Base-by-base conservation (phyloP, 2,113 vertebrate genomes). In the Aplodontia rufa region DNA sequence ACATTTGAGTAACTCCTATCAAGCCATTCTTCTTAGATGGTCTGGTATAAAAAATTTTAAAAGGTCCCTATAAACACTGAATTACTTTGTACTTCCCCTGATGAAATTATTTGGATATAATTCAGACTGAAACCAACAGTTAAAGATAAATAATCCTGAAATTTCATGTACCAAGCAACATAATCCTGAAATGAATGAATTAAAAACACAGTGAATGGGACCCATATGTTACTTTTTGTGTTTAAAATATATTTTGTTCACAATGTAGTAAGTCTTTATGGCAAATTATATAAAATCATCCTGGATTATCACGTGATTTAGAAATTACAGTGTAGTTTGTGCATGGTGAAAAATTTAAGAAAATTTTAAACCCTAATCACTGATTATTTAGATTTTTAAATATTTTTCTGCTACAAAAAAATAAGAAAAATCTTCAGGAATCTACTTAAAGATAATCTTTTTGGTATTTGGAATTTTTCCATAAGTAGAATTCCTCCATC, bases 371-470 rank as follows among this genome's bases (percentile, higher is more conserved):
- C 28, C 12, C 32, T 60, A 26, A 35, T 90, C 62, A 66, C 32
- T 53, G 12, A 2, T 68, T 53, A 71, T 37, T 86, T 88, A 17
- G 8, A 28, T 49, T 76, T 79, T 74, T 68, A 75, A 75, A 89
- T 78, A 55, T 7, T 72, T 87, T 60, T 35, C 53, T 90, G 9
- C 3, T 22, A 68, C 76, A 88, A 91, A 88, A 91, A 84, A 90
- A 83, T 91, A 71, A 76, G 49, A 78, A 92, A 87, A 8, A 58
- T 40, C 79, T 79, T 24, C 11, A 24, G 45, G 32, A 88, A 42
- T 71, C 24, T 42, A 87, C n/a, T 84, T 69, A 30, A 92, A 80
- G 9, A 81, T 37, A 88, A 88, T 64, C n/a, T 95, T 87, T 58
- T 20, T 64, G 47, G 26, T 51, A 75, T 81, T 78, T 93, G 28